Base-by-base conservation (phyloP, 2,113 vertebrate genomes). In the Miniopterus natalensis region DNA sequence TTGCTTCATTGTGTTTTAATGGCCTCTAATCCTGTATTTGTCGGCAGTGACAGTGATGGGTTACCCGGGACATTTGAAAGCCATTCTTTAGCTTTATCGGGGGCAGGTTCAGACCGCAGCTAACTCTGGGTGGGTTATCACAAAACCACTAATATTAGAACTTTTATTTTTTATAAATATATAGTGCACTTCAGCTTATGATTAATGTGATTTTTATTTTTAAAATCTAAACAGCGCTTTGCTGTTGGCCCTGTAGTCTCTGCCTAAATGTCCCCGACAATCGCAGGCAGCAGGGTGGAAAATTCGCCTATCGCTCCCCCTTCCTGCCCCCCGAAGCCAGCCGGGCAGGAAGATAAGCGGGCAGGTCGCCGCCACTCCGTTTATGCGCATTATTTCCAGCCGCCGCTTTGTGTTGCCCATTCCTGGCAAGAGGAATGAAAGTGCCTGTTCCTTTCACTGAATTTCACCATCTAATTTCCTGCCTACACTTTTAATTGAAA, bases 321-420 rank as follows among this genome's bases (percentile, higher is more conserved):
- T 77, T 90, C 57, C 65, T 65, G 55, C 70, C 79, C 47, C 47
- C 57, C 57, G 78, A 91, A 73, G 53, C 63, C 91, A 21, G 85
- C 88, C 91, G 94, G 88, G 45, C 57, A 42, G 63, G 68, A n/a
- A 94, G 96, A 97, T 96, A 97, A 97, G 96, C 95, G 84, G 25
- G 70, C 63, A 14, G 59, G 92, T 84, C 79, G 42, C 68, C 92
- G 74, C 85, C 51, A 0, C 21, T 74, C 86, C 63, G 89, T 51
- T 40, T 85, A 53, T 85, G 73, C 78, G 70, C 59, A 8, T 66
- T 80, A 20, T 59, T 92, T 57, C 92, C 70, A 49, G 42, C 61
- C 13, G 10, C 25, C 49, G 17, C 84, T 57, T 73, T 89, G 59
- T 78, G 88, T 88, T 80, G 78, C 94, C 42, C 65, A 68, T 63